These are phyloP conservation scores for Cynocephalus volans DNA, from an alignment of 2,113 vertebrate genomes.

Conservation along the genomic window DNA sequence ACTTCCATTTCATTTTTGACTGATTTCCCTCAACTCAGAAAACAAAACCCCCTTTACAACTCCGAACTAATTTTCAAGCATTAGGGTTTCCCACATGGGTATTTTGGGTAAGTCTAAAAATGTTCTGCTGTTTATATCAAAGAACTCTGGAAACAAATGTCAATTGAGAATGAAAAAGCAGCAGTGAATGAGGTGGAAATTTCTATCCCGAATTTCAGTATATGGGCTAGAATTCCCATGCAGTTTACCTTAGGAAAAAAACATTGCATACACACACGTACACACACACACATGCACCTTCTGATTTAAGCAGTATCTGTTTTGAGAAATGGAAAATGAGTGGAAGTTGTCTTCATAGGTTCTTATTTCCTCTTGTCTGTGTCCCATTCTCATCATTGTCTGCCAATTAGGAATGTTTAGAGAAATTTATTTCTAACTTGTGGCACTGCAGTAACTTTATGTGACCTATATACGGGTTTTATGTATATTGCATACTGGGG, in stretches of 20 bases:
- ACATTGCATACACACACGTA: rapidly evolving
- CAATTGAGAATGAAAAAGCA: background rate
- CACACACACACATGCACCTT: background rate
- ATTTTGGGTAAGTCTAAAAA: constrained; percentile 63
- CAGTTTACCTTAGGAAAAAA: background rate
- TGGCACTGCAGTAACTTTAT: background rate
- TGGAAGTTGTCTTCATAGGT: background rate
- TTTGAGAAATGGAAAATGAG: background rate
- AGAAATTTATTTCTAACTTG: background rate
- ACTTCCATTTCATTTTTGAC: constrained; percentile 69
- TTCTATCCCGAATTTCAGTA: constrained; percentile 47
- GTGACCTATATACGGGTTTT: background rate
- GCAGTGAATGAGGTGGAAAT: constrained; percentile 68
- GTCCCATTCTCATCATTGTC: background rate
- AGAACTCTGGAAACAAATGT: constrained; percentile 60
- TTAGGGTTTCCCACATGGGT: constrained; percentile 55
- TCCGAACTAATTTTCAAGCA: constrained; percentile 60
- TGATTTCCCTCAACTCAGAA: constrained; percentile 60
- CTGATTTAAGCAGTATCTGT: background rate
- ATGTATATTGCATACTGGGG: background rate
- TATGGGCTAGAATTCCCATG: background rate
- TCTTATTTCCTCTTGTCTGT: background rate
- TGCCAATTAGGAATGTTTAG: background rate
- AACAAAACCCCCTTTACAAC: constrained; percentile 70
- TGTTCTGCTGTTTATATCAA: constrained; percentile 66